These are phyloP conservation scores for Sminthopsis crassicaudata DNA, from an alignment of 2,113 vertebrate species.

Conservation along the genomic window DNA sequence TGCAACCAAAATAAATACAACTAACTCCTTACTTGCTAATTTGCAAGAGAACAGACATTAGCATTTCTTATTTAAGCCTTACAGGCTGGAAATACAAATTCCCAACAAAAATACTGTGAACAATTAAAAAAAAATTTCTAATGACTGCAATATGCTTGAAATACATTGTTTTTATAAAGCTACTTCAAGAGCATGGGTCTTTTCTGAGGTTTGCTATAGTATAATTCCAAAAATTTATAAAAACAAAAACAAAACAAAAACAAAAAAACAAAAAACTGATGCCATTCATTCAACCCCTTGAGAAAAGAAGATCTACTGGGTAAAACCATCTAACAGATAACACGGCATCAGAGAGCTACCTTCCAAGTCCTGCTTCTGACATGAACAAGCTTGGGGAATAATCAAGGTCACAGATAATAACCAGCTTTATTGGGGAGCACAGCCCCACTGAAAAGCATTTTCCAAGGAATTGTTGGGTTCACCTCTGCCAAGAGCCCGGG, in stretches of 20 bases:
- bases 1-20: background rate
- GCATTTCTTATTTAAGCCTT: conserved; percentile 15
- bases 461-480: background rate
- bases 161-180: background rate
- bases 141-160: background rate
- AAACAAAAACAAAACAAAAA: no score
- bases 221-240: background rate
- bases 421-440: background rate
- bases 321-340: background rate
- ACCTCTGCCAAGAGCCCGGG: background rate
- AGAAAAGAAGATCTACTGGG: background rate
- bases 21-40: background rate
- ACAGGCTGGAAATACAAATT: background rate
- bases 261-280: background rate
- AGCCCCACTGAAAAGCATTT: background rate
- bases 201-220: background rate
- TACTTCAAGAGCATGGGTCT: background rate
- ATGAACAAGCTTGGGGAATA: background rate
- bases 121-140: background rate
- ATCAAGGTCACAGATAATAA: no score
- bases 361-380: background rate
- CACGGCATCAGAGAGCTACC: background rate
- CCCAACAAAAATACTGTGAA: background rate
- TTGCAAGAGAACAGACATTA: background rate
- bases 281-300: background rate